Conservation (phyloP, 2,113 vertebrate species). For the Tragelaphus scriptus region DNA sequence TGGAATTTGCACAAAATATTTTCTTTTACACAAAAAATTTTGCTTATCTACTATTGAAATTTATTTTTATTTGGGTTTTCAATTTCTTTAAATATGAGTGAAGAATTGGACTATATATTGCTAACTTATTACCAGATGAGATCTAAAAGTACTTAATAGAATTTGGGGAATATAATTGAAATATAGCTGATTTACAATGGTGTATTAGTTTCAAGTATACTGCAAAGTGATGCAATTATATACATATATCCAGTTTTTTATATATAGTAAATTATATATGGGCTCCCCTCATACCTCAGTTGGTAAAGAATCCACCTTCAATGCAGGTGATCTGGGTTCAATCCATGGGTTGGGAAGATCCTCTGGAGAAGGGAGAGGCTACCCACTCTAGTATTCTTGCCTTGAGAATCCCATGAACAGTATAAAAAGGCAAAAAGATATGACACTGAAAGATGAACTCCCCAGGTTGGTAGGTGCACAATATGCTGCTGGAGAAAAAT, state of each 20-base stretch:
- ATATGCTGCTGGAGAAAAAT: neutral
- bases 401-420: neutral
- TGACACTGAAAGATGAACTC: neutral
- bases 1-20: neutral
- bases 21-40: neutral
- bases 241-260: neutral
- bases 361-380: neutral
- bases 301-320: neutral
- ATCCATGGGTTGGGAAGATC: neutral
- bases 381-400: neutral
- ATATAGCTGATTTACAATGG: neutral
- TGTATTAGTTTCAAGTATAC: neutral
- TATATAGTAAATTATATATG: neutral
- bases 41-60: conserved; percentile 1
- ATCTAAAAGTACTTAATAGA: conserved; percentile 22
- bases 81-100: conserved; percentile 13
- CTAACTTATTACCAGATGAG: neutral
- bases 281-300: neutral
- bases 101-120: conserved; percentile 31
- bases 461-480: neutral
- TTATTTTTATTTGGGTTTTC: neutral
- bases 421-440: neutral
- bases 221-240: neutral
- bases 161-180: neutral
- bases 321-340: neutral